phyloP scores from a whole-genome alignment of 1,140 invertebrate genomes.

The Aphaenogaster ashmeadi region DNA sequence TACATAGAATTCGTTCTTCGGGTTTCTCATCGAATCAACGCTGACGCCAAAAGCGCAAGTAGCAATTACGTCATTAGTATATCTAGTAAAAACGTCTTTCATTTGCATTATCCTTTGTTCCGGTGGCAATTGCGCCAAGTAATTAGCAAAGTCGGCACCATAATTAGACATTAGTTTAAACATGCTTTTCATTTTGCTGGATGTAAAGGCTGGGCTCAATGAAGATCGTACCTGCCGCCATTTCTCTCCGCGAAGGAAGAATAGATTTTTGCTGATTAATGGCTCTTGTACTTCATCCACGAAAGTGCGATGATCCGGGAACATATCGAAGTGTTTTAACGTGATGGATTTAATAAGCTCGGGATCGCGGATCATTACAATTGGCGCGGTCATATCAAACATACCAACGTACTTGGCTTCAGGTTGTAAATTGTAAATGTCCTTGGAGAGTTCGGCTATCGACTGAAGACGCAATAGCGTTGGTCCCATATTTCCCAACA shows the following conservation, averaged over 20 bases:
- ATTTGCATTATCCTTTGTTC: neutral
- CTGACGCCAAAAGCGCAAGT: conserved; percentile 60
- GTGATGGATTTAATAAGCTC: conserved; percentile 83
- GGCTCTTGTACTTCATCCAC: conserved; percentile 73
- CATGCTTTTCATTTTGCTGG: conserved; percentile 84
- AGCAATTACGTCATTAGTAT: conserved; percentile 56
- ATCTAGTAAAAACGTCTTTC: conserved; percentile 26
- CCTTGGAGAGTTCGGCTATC: neutral
- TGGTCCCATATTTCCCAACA: conserved; percentile 68
- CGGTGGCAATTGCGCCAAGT: neutral
- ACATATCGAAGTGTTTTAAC: conserved; percentile 85
- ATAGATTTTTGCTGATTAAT: conserved; percentile 78
- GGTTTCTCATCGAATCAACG: conserved; percentile 43
- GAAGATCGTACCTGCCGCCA: conserved; percentile 83
- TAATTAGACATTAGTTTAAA: conserved; percentile 75
- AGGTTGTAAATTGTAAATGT: conserved; percentile 45
- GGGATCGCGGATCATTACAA: conserved; percentile 79
- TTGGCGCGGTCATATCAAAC: conserved; percentile 79
- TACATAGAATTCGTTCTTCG: conserved; percentile 45
- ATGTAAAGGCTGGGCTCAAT: conserved; percentile 84
- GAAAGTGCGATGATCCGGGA: conserved; percentile 80
- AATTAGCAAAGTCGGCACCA: conserved; percentile 43
- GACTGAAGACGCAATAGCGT: conserved; percentile 10
- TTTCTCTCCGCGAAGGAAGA: conserved; percentile 77
- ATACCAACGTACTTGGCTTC: conserved; percentile 80